Percentiles rank a stretch among this genome's conserved stretches.
Conservation (phyloP, 1,140 invertebrate genomes). For the Zaprionus tsacasi region DNA sequence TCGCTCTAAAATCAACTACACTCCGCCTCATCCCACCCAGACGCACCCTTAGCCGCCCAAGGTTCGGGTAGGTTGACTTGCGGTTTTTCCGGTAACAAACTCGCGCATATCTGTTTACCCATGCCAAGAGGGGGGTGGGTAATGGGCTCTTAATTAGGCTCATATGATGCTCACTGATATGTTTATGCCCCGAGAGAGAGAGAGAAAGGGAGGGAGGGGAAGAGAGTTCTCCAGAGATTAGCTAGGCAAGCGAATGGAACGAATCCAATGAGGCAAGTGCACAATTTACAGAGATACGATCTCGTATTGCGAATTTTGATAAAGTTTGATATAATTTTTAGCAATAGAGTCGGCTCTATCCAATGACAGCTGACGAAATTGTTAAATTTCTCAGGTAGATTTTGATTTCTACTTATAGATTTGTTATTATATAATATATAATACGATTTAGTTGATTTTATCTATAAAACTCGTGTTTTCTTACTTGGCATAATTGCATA, state of each 20-base stretch:
- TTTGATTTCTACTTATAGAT: not conserved
- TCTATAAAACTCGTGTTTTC: no score
- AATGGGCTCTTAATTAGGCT: conserved; percentile 81
- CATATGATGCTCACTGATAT: conserved; percentile 60
- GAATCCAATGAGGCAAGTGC: conserved; percentile 27
- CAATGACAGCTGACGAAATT: not conserved
- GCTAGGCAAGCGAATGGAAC: not conserved
- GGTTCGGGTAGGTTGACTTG: conserved; percentile 56
- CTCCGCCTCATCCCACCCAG: not conserved
- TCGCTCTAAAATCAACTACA: not conserved
- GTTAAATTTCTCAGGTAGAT: not conserved
- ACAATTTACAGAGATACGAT: conserved; percentile 18
- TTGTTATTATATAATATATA: not conserved
- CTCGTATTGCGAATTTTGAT: not conserved
- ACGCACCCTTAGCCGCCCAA: conserved; percentile 20
- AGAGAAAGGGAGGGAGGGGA: not conserved
- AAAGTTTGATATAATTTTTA: not conserved
- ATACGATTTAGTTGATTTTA: not conserved
- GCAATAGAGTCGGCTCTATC: not conserved
- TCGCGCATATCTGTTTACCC: conserved; percentile 64
- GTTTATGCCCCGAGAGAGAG: conserved; percentile 16
- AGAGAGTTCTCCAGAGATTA: conserved; percentile 14
- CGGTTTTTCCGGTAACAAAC: conserved; percentile 43
- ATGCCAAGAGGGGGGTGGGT: conserved; percentile 45
- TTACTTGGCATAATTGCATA: no score